phyloP scores from a whole-genome alignment of 2,888 invertebrate species.

The Achlya flavicornis region DNA sequence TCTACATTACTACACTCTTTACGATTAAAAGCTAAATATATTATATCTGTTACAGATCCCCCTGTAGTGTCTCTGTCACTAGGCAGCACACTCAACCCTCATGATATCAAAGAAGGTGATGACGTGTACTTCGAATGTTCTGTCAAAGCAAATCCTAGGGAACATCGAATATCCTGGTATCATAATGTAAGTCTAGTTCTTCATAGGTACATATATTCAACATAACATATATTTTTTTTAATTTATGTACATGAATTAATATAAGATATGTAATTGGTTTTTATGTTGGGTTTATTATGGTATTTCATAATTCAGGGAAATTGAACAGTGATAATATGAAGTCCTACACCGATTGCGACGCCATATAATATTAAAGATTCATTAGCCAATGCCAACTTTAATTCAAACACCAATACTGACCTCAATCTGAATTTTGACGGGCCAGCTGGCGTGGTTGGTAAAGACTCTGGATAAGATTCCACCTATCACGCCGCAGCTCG shows the following conservation, averaged over 20 bases:
- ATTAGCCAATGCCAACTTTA: constrained; percentile 6
- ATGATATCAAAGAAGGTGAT: constrained; percentile 95
- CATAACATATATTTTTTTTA: not conserved
- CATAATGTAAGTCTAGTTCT: constrained; percentile 89
- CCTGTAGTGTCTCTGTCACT: constrained; percentile 92
- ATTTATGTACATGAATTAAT: too few relatives aligned
- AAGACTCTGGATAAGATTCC: too few relatives aligned
- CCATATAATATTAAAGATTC: not conserved
- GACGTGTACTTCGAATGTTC: constrained; percentile 96
- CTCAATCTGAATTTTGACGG: too few relatives aligned
- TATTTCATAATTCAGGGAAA: not conserved
- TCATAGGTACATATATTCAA: not conserved
- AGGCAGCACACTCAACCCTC: constrained; percentile 92
- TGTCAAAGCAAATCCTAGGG: constrained; percentile 92
- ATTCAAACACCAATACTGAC: not conserved
- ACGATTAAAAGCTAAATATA: not conserved
- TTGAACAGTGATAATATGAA: not conserved
- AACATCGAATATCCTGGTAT: constrained; percentile 94
- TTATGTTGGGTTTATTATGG: not conserved
- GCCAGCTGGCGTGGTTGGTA: too few relatives aligned
- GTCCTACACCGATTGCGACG: not conserved
- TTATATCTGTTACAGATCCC: constrained; percentile 85
- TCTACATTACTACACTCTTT: too few relatives aligned
- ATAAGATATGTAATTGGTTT: too few relatives aligned
- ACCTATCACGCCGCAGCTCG: too few relatives aligned